Evolutionary conservation across 1,140 invertebrate genomes (phyloP).

Genomic region (Diprion similis): DNA sequence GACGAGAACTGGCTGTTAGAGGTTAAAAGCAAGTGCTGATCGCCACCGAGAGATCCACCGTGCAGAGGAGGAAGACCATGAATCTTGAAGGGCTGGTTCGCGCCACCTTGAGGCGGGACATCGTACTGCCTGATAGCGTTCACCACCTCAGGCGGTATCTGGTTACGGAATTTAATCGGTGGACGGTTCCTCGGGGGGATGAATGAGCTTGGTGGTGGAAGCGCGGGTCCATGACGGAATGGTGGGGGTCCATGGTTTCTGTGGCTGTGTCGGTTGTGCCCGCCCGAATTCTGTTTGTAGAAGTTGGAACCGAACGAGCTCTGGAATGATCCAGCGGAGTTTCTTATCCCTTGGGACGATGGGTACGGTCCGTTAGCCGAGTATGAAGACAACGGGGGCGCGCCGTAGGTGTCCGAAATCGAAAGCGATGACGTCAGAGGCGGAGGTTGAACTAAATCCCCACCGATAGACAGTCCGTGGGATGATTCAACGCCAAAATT

Average conservation of each 20-base stretch:
- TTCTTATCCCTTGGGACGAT: slow-evolving; percentile 62
- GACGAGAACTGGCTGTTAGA: slow-evolving; percentile 35
- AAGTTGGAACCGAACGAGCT: slow-evolving; percentile 41
- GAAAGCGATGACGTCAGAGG: slow-evolving; percentile 33
- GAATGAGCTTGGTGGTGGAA: slow-evolving; percentile 45
- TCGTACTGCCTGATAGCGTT: slow-evolving; percentile 59
- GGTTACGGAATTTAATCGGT: slow-evolving; percentile 69
- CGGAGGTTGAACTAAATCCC: slow-evolving; percentile 15
- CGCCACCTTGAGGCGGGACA: slow-evolving; percentile 57
- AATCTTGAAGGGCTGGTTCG: slow-evolving; percentile 45
- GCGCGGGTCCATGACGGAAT: slow-evolving; percentile 62
- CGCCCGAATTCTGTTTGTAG: slow-evolving; percentile 9
- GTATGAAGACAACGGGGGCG: slow-evolving; percentile 60
- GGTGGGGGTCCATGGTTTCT: slow-evolving; percentile 63
- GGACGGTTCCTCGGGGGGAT: slow-evolving; percentile 54
- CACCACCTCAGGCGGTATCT: slow-evolving; percentile 69
- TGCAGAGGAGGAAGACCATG: slow-evolving; percentile 34
- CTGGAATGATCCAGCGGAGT: slow-evolving; percentile 58
- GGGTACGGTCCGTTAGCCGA: slow-evolving; percentile 61
- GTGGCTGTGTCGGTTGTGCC: slow-evolving; percentile 19
- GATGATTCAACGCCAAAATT: slow-evolving; percentile 36
- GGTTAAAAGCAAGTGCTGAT: slow-evolving; percentile 43
- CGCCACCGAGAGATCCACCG: slow-evolving; percentile 18
- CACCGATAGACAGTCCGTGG: slow-evolving; percentile 6
- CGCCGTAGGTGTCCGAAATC: slow-evolving; percentile 58